These are phyloP conservation scores for Lacanobia wlatinum DNA, from an alignment of 2,888 invertebrate species.

Conservation along the genomic window DNA sequence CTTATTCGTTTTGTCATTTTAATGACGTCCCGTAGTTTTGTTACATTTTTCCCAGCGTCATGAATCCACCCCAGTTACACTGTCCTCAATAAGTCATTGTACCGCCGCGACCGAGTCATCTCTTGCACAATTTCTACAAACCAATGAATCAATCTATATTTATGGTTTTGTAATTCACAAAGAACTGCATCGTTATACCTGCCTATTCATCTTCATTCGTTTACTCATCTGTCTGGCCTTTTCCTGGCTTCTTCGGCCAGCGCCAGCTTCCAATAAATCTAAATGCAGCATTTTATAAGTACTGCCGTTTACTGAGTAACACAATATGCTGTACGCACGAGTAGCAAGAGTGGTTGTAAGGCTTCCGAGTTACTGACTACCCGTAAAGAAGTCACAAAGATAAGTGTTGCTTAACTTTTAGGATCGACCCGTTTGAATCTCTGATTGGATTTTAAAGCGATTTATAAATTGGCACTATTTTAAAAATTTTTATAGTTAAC, in stretches of 20 bases:
- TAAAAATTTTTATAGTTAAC: not conserved
- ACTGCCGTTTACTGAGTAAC: not conserved
- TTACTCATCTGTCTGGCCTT: not conserved
- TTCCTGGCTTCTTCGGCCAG: too few relatives aligned
- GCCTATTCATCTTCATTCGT: not conserved
- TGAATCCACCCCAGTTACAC: not conserved
- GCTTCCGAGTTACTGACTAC: not conserved
- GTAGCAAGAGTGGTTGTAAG: not conserved
- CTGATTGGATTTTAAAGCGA: not conserved
- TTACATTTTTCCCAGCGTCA: not conserved
- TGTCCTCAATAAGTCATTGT: slow-evolving; percentile 23
- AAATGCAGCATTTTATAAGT: too few relatives aligned
- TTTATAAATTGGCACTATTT: slow-evolving; percentile 46
- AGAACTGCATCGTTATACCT: not conserved
- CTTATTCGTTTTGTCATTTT: too few relatives aligned
- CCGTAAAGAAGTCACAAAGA: not conserved
- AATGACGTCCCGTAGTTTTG: too few relatives aligned
- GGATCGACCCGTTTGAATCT: not conserved
- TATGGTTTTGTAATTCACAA: slow-evolving; percentile 8
- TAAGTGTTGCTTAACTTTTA: not conserved
- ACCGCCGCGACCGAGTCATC: not conserved
- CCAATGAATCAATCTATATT: slow-evolving; percentile 16
- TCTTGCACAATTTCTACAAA: not conserved
- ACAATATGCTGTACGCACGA: not conserved
- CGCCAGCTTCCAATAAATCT: too few relatives aligned